Evolutionary conservation across 2,888 invertebrate species (phyloP), one percentile per base, ranked within the genome.

Genomic region (Brachypalpus laphriformis): DNA sequence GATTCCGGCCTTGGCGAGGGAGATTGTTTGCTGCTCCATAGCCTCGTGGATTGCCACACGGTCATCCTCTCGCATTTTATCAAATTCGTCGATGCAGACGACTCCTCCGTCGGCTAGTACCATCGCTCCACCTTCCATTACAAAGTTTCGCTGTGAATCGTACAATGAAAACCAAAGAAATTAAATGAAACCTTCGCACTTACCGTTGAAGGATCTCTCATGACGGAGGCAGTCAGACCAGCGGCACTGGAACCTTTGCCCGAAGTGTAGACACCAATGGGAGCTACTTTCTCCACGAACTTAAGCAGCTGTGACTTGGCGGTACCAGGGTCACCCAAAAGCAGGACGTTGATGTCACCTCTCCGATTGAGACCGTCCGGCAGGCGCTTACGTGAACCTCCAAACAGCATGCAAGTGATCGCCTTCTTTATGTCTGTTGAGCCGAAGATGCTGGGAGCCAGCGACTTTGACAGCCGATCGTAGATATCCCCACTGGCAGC

Each of bases 21-120:
- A 99, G 89, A 99, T 99, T 2, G 99, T 99, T 92, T 99, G 99
- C 90, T 99, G 99, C 91, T 99, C 99, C 99, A 99, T 99, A 22
- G 99, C 99, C 93, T 99, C 99, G 92, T 99, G 99, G 90, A 99
- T 99, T 47, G 99, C 99, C 7, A 99, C 99, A 87, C 99, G 94
- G 92, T 99, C 99, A 91, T 99, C 99, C 92, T 99, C 99, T 70
- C 98, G 94, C 99, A 99, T 99, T 93, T 99, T 99, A 92, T 99
- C 99, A 92, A 99, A 99, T 93, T 99, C 99, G 92, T 99, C 99
- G 90, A 99, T 99, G 91, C 99, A 99, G 0, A 99, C 99, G 1
- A 99, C 98, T 28, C 99, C 99, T 3, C 99, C 99, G 92, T 99
- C 99, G 0, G 99, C 99, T 40, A 99, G 93, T 22, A 99, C 99